Evolutionary conservation across 2,113 vertebrate species (phyloP), one percentile per base, ranked within the genome.

Genomic region (Cryptomyrus ogoouensis): DNA sequence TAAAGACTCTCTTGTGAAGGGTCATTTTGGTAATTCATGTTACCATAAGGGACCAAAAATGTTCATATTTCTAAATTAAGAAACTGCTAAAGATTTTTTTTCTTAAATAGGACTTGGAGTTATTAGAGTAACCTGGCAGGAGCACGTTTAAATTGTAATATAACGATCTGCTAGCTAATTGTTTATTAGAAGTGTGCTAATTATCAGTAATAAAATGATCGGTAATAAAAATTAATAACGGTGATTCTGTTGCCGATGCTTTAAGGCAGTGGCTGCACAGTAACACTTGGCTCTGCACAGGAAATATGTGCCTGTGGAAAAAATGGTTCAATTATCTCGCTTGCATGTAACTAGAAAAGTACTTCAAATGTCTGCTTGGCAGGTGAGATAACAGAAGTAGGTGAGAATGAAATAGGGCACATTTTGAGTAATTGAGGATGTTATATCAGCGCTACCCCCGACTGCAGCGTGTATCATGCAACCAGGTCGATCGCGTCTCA

Each of bases 341-440:
- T 27, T 88, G 87, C 39, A 46, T 62, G 50, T 39, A 89, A 80
- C 39, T 12, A 24, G 46, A 27, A 90, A 85, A 49, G 12, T 58
- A 66, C 83, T 84, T 89, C 35, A 90, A 62, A 66, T 90, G 24
- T 35, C 35, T 84, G n/a, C 53, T 47, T 86, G 80, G 50, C 89
- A 84, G 89, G 15, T 90, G 12, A 50, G 89, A 49, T 70, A 66
- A 47, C 42, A 42, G 24, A 50, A 86, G 89, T 46, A 66, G 83
- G 83, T 86, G 89, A 86, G 10, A 19, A 8, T 62, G 83, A 90
- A 35, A 70, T 27, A 90, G 62, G 50, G n/a, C 83, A 90, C 83
- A 35, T 24, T 27, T 49, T 52, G 44, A 52, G 49, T 47, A 52
- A 52, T 87, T 53, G 52, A 12, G 31, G 3, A 46, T 56, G 53